phyloP scores from a whole-genome alignment of 2,797 vertebrate genomes.

The Lemur catta region DNA sequence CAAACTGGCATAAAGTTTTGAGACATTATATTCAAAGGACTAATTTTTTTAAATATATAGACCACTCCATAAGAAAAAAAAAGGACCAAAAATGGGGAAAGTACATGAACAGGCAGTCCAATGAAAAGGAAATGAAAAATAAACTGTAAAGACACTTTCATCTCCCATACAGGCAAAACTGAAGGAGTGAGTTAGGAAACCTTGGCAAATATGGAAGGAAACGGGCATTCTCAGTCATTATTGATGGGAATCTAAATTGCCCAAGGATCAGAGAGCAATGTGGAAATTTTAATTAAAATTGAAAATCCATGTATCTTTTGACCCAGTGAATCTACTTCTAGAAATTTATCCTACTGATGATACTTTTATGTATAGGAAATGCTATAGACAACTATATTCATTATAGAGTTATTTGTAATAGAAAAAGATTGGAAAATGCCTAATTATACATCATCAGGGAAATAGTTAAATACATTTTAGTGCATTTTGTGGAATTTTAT shows the following conservation, averaged over 20 bases:
- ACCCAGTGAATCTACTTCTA: background rate
- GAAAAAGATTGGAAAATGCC: background rate
- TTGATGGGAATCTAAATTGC: background rate
- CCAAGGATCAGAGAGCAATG: background rate
- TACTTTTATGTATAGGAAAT: background rate
- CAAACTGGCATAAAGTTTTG: background rate
- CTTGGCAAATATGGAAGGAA: background rate
- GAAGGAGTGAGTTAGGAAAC: background rate
- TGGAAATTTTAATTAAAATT: background rate
- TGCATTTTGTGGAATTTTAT: background rate
- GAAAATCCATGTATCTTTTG: background rate
- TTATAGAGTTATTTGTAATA: background rate
- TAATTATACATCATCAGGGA: background rate
- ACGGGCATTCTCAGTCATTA: background rate
- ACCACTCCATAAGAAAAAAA: background rate
- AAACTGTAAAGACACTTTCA: background rate
- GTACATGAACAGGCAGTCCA: background rate
- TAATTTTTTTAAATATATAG: background rate
- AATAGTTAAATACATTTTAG: background rate
- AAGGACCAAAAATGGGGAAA: background rate
- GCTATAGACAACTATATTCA: background rate
- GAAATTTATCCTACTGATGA: background rate
- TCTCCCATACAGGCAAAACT: background rate
- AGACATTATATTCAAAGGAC: background rate
- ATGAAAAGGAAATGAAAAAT: slow-evolving; percentile 5